A percentile compares a stretch with the other conserved stretches of the same genome.
phyloP scores from a whole-genome alignment of 2,888 invertebrate genomes.

The Metalampra italica region DNA sequence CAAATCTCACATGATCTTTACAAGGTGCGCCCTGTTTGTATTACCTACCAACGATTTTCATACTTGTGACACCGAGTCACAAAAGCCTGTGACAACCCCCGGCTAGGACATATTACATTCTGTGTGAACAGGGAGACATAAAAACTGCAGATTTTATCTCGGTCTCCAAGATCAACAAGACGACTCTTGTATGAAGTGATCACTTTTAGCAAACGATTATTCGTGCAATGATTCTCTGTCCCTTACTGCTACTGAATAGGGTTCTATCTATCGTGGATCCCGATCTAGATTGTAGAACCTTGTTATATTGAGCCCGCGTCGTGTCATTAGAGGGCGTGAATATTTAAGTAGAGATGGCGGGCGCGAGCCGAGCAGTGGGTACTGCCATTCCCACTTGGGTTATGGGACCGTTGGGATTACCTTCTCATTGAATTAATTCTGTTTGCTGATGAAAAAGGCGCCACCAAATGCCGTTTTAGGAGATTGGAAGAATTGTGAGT shows the following conservation, averaged over 20 bases:
- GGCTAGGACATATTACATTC: background rate
- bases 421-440: conserved; percentile 64
- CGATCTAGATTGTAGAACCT: conserved; percentile 42
- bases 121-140: background rate
- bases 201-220: conserved; percentile 12
- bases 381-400: conserved; percentile 48
- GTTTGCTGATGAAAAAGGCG: conserved; percentile 54
- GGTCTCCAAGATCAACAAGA: conserved; percentile 6
- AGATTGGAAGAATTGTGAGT: conserved; percentile 29
- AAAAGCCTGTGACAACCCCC: background rate
- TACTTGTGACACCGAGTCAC: no score
- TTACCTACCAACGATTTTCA: no score
- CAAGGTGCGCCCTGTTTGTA: no score
- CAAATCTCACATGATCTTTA: no score
- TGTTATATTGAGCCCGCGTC: conserved; percentile 53
- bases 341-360: conserved; percentile 66
- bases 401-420: conserved; percentile 60
- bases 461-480: conserved; percentile 33
- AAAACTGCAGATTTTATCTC: conserved; percentile 9
- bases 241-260: conserved; percentile 12
- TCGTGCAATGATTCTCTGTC: background rate
- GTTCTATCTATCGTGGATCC: conserved; percentile 24
- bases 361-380: conserved; percentile 45
- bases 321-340: conserved; percentile 73
- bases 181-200: conserved; percentile 14